Percentiles rank a stretch among this genome's conserved stretches.
These are phyloP conservation scores for Elephantulus edwardii DNA, from an alignment of 2,113 vertebrate species.

Conservation along the genomic window DNA sequence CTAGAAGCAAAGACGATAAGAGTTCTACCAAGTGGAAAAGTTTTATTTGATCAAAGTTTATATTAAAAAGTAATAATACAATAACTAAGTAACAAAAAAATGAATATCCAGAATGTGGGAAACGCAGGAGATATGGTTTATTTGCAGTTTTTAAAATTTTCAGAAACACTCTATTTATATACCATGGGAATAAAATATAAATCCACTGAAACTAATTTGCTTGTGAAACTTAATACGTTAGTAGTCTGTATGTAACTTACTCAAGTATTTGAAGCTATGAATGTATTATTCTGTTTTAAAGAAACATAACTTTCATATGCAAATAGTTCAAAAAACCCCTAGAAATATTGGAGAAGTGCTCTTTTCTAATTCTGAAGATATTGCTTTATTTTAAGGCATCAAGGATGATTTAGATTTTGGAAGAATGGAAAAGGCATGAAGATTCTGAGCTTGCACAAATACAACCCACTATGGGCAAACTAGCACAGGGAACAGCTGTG, in stretches of 20 bases:
- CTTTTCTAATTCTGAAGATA: slow-evolving; percentile 44
- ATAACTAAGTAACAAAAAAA: not conserved
- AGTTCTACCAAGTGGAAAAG: too few species aligned
- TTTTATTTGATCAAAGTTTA: not conserved
- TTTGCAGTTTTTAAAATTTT: not conserved
- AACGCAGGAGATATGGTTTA: not conserved
- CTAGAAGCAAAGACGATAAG: too few species aligned
- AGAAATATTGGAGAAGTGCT: slow-evolving; percentile 3
- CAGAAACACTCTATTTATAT: not conserved
- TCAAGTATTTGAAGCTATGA: slow-evolving; percentile 33
- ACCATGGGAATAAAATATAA: not conserved
- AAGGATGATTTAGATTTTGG: slow-evolving; percentile 71
- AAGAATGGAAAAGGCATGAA: slow-evolving; percentile 70
- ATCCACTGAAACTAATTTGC: slow-evolving; percentile 16
- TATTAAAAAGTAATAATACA: not conserved
- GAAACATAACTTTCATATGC: not conserved
- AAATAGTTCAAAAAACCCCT: slow-evolving; percentile 45
- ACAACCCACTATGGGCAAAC: slow-evolving; percentile 55
- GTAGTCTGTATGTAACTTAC: slow-evolving; percentile 1
- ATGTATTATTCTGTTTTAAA: slow-evolving; percentile 47
- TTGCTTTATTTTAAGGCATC: slow-evolving; percentile 71
- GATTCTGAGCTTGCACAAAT: slow-evolving; percentile 70
- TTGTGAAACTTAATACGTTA: slow-evolving; percentile 2
- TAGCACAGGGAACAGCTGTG: slow-evolving; percentile 70
- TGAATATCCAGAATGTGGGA: not conserved